Evolutionary conservation across 2,113 vertebrate species (phyloP).

Genomic region (Ammodytes marinus): DNA sequence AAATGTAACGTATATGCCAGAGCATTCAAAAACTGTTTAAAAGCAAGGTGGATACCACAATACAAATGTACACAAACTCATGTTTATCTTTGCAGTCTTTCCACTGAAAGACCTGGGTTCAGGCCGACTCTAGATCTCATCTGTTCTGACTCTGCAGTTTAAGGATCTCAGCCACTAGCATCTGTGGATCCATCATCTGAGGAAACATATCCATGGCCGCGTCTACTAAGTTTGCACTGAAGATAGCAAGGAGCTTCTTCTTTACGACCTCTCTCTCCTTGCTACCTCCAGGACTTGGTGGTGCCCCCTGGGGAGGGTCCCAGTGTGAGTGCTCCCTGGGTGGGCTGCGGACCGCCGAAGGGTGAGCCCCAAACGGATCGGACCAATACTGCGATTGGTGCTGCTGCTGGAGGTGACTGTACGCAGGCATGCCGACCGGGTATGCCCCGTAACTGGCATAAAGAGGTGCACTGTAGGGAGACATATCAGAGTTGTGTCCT

Average conservation of each 20-base stretch:
- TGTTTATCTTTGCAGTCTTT: slow-evolving; percentile 42
- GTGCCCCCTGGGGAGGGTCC: slow-evolving; percentile 49
- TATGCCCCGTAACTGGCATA: slow-evolving; percentile 78
- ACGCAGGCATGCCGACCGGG: slow-evolving; percentile 52
- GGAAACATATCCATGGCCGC: slow-evolving; percentile 91
- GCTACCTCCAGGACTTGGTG: slow-evolving; percentile 32
- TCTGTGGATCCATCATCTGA: slow-evolving; percentile 89
- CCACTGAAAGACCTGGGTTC: slow-evolving; percentile 28
- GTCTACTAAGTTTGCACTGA: slow-evolving; percentile 90
- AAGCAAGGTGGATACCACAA: slow-evolving; percentile 67
- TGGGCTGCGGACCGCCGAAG: neutral
- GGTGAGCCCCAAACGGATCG: slow-evolving; percentile 75
- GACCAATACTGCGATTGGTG: slow-evolving; percentile 86
- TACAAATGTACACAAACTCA: slow-evolving; percentile 56
- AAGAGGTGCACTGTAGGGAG: slow-evolving; percentile 27
- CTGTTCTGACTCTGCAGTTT: slow-evolving; percentile 86
- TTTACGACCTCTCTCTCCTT: slow-evolving; percentile 86
- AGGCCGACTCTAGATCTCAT: neutral
- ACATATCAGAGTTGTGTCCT: slow-evolving; percentile 56
- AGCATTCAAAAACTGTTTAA: slow-evolving; percentile 17
- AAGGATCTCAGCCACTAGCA: slow-evolving; percentile 90
- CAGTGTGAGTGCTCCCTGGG: slow-evolving; percentile 37
- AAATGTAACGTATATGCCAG: neutral
- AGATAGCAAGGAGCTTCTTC: slow-evolving; percentile 91
- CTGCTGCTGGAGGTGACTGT: slow-evolving; percentile 76